These are phyloP conservation scores for Malurus cyaneus DNA, from an alignment of 2,113 vertebrate species.

Conservation along the genomic window DNA sequence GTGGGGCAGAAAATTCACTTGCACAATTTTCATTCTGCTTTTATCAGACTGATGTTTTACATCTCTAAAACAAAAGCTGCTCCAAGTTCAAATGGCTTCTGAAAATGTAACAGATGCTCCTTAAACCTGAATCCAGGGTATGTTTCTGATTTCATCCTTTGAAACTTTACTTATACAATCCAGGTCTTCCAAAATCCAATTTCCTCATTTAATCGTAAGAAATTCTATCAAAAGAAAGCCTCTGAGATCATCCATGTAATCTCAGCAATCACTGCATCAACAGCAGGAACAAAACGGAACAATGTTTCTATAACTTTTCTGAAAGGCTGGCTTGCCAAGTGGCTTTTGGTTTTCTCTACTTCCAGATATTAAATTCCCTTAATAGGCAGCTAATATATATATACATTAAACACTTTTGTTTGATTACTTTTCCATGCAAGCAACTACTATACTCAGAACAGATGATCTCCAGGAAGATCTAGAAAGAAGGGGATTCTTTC, in stretches of 20 bases:
- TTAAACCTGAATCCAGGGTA: background rate
- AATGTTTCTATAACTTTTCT: background rate
- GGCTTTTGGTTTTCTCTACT: background rate
- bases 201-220: background rate
- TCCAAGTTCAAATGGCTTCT: background rate
- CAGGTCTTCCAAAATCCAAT: background rate
- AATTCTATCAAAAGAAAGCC: background rate
- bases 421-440: background rate
- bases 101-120: background rate
- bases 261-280: background rate
- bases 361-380: conserved; percentile 3
- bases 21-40: background rate
- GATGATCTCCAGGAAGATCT: background rate
- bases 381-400: background rate
- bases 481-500: background rate
- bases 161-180: background rate
- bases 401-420: background rate
- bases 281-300: background rate
- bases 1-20: background rate
- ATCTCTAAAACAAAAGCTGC: background rate
- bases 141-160: background rate
- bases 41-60: background rate
- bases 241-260: background rate
- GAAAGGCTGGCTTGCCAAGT: background rate
- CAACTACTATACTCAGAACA: background rate